Conservation (phyloP, 2,888 invertebrate genomes). For the Tromatobia lineatoria region DNA sequence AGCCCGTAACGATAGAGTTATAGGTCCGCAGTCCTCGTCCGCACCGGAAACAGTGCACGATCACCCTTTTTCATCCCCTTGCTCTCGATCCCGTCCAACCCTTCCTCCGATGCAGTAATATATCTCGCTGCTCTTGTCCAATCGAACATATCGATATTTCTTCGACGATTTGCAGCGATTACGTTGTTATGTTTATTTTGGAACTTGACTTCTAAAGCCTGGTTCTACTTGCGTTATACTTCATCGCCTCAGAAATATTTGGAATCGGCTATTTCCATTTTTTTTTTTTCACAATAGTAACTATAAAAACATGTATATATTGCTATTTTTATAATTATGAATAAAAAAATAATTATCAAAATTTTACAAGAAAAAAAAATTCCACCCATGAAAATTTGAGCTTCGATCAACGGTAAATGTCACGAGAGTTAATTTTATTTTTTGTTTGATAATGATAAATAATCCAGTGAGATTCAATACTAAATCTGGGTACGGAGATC, state of each 20-base stretch:
- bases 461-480: too few relatives aligned
- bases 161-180: slow-evolving; percentile 4
- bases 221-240: not conserved
- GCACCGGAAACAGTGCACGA: slow-evolving; percentile 58
- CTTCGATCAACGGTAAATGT: too few relatives aligned
- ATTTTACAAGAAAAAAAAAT: not conserved
- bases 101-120: slow-evolving; percentile 20
- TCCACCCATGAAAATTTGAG: not conserved
- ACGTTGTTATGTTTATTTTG: not conserved
- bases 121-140: slow-evolving; percentile 16
- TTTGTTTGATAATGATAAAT: too few relatives aligned
- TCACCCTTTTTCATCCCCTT: slow-evolving; percentile 52
- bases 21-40: slow-evolving; percentile 61
- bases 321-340: too few relatives aligned
- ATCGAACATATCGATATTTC: slow-evolving; percentile 12
- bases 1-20: slow-evolving; percentile 48
- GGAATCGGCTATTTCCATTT: not conserved
- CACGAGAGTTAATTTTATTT: not conserved
- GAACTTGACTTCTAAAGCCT: not conserved
- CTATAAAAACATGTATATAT: not conserved
- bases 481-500: too few relatives aligned
- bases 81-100: slow-evolving; percentile 50
- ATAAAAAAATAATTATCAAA: not conserved
- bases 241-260: not conserved
- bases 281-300: not conserved